These are phyloP conservation scores for Leucozona laternaria DNA, from an alignment of 2,888 invertebrate genomes.

Conservation along the genomic window DNA sequence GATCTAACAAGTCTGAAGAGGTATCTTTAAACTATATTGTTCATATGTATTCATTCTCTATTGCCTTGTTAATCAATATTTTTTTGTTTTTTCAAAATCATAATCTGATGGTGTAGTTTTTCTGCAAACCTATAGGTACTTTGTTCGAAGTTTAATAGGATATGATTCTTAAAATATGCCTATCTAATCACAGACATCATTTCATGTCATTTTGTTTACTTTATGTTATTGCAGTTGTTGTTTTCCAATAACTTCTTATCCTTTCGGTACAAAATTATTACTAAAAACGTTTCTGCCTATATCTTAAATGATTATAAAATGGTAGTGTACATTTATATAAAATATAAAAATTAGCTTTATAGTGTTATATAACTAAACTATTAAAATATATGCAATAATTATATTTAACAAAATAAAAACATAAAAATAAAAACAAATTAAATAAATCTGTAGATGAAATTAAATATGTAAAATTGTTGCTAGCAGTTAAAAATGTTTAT, in stretches of 20 bases:
- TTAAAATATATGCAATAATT: constrained; percentile 21
- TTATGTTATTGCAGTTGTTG: no score
- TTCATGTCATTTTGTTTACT: no score
- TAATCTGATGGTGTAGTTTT: no score
- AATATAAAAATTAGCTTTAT: constrained; percentile 58
- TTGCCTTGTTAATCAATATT: no score
- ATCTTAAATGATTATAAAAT: constrained; percentile 6
- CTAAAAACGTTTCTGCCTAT: background rate
- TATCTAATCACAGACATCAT: no score
- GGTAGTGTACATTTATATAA: constrained; percentile 38
- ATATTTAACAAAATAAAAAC: background rate
- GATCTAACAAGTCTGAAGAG: no score
- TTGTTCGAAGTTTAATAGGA: no score
- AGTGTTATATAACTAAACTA: constrained; percentile 7
- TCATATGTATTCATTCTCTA: no score
- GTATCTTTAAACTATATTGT: no score
- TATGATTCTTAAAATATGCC: no score
- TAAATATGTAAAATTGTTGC: constrained; percentile 18
- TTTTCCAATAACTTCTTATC: background rate
- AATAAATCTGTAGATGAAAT: constrained; percentile 11
- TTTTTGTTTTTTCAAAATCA: no score
- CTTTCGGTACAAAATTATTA: background rate
- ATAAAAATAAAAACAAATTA: background rate
- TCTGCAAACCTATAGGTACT: no score
- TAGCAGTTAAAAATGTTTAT: constrained; percentile 61